Percentiles rank a stretch among this genome's conserved stretches.
Conservation (phyloP, 2,888 invertebrate genomes). For the Pammene fasciana region DNA sequence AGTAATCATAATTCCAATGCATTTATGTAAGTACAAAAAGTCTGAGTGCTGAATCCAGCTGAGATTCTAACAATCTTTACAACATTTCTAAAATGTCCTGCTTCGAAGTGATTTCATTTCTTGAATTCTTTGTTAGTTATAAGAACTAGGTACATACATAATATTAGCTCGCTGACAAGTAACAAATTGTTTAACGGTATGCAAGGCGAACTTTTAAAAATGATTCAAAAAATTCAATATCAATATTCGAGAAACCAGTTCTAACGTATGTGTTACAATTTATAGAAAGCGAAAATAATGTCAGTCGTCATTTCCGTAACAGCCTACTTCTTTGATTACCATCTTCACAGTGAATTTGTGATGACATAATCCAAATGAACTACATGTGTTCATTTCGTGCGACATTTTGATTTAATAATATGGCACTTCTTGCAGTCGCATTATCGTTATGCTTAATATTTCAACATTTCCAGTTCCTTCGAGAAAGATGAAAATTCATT, state of each 20-base stretch:
- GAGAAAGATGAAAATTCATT: no score
- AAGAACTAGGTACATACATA: no score
- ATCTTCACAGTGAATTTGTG: slow-evolving; percentile 31
- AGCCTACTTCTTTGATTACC: slow-evolving; percentile 34
- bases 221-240: no score
- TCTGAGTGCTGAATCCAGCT: not conserved
- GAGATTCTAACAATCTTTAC: slow-evolving; percentile 10
- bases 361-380: slow-evolving; percentile 29
- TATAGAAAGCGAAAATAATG: slow-evolving; percentile 39
- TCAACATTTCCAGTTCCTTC: not conserved
- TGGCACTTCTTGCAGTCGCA: not conserved
- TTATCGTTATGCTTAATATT: no score
- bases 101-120: not conserved
- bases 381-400: slow-evolving; percentile 20
- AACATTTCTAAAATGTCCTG: not conserved
- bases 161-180: no score
- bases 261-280: slow-evolving; percentile 12
- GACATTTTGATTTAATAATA: slow-evolving; percentile 12
- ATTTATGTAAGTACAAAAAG: slow-evolving; percentile 3
- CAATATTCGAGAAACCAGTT: slow-evolving; percentile 11
- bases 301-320: slow-evolving; percentile 33
- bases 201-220: no score
- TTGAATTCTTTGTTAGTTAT: not conserved
- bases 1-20: slow-evolving; percentile 13
- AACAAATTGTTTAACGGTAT: no score